Conservation (phyloP, 1,140 invertebrate genomes). For the Cyclina sinensis region DNA sequence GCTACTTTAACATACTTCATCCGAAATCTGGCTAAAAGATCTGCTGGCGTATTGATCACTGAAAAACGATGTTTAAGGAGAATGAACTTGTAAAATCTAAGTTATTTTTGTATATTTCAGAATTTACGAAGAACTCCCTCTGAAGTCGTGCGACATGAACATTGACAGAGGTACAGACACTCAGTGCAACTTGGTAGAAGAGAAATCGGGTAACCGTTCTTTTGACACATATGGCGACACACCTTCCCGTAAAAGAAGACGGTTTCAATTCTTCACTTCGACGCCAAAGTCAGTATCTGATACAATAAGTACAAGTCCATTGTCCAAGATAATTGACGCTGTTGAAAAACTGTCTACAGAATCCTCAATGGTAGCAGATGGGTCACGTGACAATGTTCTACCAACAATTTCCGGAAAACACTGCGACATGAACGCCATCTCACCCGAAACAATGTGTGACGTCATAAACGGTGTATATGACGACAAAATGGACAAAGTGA, state of each 20-base stretch:
- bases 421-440: conserved; percentile 26
- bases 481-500: conserved; percentile 71
- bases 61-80: not conserved
- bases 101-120: not conserved
- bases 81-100: not conserved
- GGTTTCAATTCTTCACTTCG: not conserved
- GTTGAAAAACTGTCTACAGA: conserved; percentile 29
- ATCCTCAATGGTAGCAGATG: not conserved
- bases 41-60: not conserved
- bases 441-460: conserved; percentile 66
- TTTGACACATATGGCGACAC: not conserved
- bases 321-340: conserved; percentile 17
- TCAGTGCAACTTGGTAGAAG: too few relatives aligned
- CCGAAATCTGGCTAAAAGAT: not conserved
- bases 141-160: not conserved
- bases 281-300: not conserved
- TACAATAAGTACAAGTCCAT: not conserved
- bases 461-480: conserved; percentile 74
- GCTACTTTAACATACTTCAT: not conserved
- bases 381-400: not conserved
- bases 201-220: not conserved
- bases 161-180: not conserved
- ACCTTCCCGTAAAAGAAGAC: not conserved
- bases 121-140: not conserved
- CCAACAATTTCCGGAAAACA: conserved; percentile 45